A percentile compares a stretch with the other conserved stretches of the same genome.
Conservation (phyloP, 2,797 vertebrate genomes). For the Cetoscarus ocellatus region DNA sequence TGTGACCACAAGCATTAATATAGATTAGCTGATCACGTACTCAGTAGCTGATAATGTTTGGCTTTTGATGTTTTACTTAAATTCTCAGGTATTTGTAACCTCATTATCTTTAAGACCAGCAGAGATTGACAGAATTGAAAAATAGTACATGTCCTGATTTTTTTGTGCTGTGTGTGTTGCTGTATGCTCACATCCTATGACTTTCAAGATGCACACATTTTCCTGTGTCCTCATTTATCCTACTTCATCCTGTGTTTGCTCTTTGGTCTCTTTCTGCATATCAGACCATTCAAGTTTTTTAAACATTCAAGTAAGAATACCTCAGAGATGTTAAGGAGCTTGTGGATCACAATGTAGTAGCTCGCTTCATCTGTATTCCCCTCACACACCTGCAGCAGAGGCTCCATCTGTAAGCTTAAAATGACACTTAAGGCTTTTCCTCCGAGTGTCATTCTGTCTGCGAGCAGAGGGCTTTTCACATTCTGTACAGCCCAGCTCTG, state of each 20-base stretch:
- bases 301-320: constrained; percentile 37
- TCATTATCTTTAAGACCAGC: too few relatives aligned
- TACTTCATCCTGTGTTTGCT: constrained; percentile 1
- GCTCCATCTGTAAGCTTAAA: constrained; percentile 71
- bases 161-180: not conserved
- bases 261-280: constrained; percentile 19
- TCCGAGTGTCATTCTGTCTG: constrained; percentile 66
- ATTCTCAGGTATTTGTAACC: too few relatives aligned
- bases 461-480: constrained; percentile 63
- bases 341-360: constrained; percentile 52
- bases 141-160: not conserved
- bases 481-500: constrained; percentile 39
- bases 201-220: not conserved
- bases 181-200: not conserved
- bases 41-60: too few relatives aligned
- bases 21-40: too few relatives aligned
- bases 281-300: constrained; percentile 15
- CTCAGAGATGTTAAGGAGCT: constrained; percentile 48
- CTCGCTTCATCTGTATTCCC: constrained; percentile 65
- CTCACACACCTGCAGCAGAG: constrained; percentile 61
- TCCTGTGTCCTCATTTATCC: constrained; percentile 10
- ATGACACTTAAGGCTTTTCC: constrained; percentile 76
- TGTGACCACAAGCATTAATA: too few relatives aligned
- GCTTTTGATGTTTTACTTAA: too few relatives aligned
- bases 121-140: not conserved